These are phyloP conservation scores for Norana najaformis DNA, from an alignment of 2,888 invertebrate genomes.

Conservation along the genomic window DNA sequence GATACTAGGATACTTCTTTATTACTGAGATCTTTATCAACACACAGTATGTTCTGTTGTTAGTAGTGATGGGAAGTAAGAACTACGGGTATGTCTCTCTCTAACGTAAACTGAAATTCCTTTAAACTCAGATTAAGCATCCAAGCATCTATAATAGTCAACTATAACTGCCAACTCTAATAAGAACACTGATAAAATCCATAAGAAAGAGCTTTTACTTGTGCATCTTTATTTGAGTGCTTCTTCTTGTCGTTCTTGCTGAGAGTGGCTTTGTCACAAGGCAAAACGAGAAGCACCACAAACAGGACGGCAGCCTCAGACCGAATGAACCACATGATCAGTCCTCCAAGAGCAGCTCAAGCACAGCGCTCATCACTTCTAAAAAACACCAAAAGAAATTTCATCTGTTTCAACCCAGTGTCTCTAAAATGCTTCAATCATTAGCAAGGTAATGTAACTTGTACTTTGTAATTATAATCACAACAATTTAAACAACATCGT, in stretches of 20 bases:
- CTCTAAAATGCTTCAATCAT: neutral
- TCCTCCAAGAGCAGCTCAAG: neutral
- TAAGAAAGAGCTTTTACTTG: slow-evolving; percentile 7
- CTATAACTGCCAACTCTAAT: too few species aligned
- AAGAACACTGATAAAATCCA: too few species aligned
- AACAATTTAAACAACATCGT: too few species aligned
- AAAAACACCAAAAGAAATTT: neutral
- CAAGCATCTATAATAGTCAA: too few species aligned
- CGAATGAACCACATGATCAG: slow-evolving; percentile 17
- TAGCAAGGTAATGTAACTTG: neutral
- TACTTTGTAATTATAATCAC: too few species aligned
- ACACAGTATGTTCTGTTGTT: neutral
- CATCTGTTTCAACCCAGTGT: neutral
- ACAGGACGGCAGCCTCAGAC: neutral
- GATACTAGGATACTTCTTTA: too few species aligned
- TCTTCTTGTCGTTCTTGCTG: slow-evolving; percentile 37
- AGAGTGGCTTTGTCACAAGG: slow-evolving; percentile 33
- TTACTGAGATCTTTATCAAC: neutral
- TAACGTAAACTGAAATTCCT: too few species aligned
- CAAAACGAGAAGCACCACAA: slow-evolving; percentile 16
- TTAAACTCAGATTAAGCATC: too few species aligned
- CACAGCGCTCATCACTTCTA: neutral
- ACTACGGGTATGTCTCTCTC: too few species aligned
- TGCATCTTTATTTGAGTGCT: slow-evolving; percentile 30
- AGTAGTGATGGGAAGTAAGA: too few species aligned